Conservation (phyloP, 1,140 invertebrate species). For the Lasioglossum albipes region DNA sequence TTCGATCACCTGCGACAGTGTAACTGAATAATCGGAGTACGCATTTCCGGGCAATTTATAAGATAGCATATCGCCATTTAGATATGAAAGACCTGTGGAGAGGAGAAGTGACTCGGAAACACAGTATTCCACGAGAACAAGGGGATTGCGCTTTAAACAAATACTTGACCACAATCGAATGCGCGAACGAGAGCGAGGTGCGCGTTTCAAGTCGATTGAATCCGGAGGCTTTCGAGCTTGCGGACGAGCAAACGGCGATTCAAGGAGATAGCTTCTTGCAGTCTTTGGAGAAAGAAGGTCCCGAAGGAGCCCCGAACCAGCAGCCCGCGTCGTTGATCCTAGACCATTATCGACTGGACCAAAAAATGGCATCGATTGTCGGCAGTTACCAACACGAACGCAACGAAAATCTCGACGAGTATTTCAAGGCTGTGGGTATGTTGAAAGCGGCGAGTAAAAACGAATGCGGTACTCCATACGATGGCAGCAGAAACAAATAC, state of each 20-base stretch:
- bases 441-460: constrained; percentile 30
- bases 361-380: constrained; percentile 77
- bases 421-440: constrained; percentile 83
- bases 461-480: not conserved
- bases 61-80: constrained; percentile 6
- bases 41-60: not conserved
- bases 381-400: constrained; percentile 83
- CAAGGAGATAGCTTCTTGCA: not conserved
- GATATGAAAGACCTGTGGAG: constrained; percentile 38
- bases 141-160: not conserved
- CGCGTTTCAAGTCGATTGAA: not conserved
- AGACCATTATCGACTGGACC: not conserved
- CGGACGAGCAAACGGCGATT: not conserved
- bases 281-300: not conserved
- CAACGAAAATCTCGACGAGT: constrained; percentile 84
- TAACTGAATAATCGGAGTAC: not conserved
- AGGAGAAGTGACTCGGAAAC: constrained; percentile 14
- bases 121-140: constrained; percentile 1
- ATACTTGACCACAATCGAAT: not conserved
- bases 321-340: not conserved
- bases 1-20: not conserved
- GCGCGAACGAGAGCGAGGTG: not conserved
- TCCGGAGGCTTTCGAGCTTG: not conserved
- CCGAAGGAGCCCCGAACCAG: too few relatives aligned
- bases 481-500: constrained; percentile 35